Evolutionary conservation across 2,797 vertebrate genomes (phyloP).

Genomic region (Craterocephalus amniculus): DNA sequence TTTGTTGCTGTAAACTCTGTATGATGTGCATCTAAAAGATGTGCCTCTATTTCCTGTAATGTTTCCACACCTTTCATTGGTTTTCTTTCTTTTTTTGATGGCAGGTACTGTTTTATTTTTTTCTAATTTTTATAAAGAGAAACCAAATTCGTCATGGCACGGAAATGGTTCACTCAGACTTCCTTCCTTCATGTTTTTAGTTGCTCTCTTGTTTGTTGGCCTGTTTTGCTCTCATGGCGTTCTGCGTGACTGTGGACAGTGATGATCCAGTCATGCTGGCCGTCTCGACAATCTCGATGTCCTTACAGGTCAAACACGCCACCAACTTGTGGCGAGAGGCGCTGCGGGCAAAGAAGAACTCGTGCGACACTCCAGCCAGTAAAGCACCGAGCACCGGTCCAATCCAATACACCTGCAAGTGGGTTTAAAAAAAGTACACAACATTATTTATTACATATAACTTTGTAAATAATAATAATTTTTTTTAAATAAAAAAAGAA

Average conservation of each 20-base stretch:
- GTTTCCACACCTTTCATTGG: background rate
- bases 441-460: background rate
- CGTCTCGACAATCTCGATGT: constrained; percentile 87
- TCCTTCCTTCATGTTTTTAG: constrained; percentile 47
- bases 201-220: constrained; percentile 80
- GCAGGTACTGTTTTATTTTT: background rate
- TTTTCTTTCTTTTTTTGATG: background rate
- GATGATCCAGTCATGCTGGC: constrained; percentile 84
- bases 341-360: constrained; percentile 84
- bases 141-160: background rate
- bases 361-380: constrained; percentile 84
- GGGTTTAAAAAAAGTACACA: background rate
- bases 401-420: constrained; percentile 86
- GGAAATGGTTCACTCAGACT: background rate
- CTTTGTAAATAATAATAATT: background rate
- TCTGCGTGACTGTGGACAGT: constrained; percentile 83
- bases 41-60: background rate
- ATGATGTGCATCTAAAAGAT: too few species aligned
- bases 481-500: background rate
- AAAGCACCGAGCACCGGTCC: constrained; percentile 83
- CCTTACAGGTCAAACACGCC: constrained; percentile 85
- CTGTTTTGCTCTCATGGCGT: constrained; percentile 80
- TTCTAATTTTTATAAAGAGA: background rate
- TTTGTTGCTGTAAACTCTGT: background rate
- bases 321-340: constrained; percentile 87